phyloP scores from a whole-genome alignment of 2,888 invertebrate genomes.

The Archaeoteleia sp. region DNA sequence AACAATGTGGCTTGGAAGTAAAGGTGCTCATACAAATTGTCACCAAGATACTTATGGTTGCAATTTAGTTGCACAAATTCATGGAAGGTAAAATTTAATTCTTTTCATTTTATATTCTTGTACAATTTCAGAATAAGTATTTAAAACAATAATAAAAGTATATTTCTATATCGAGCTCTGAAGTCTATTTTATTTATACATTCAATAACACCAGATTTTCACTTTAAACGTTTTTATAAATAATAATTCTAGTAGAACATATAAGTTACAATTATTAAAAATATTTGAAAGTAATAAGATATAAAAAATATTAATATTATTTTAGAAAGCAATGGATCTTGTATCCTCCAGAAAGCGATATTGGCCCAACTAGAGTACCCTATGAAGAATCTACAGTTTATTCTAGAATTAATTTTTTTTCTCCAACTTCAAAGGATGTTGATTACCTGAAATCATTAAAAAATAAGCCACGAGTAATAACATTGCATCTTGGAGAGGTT shows the following conservation, averaged over 20 bases:
- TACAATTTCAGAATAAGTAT: neutral
- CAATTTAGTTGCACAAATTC: conserved; percentile 92
- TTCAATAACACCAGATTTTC: neutral
- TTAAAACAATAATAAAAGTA: neutral
- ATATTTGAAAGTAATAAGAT: neutral
- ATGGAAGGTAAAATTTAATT: conserved; percentile 81
- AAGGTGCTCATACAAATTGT: conserved; percentile 93
- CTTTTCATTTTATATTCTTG: no score
- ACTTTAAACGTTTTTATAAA: neutral
- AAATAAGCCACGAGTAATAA: conserved; percentile 78
- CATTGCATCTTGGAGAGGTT: conserved; percentile 89
- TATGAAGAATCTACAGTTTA: conserved; percentile 98
- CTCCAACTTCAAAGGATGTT: conserved; percentile 78
- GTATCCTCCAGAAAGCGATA: conserved; percentile 84
- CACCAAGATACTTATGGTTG: conserved; percentile 96
- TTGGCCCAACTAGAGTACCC: conserved; percentile 90
- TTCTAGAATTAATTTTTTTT: conserved; percentile 87
- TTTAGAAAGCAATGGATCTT: conserved; percentile 92
- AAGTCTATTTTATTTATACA: neutral
- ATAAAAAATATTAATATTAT: conserved; percentile 33
- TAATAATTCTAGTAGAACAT: neutral
- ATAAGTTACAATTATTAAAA: no score
- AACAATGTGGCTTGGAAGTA: conserved; percentile 93
- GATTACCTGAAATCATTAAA: conserved; percentile 74
- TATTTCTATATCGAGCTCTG: no score